These are phyloP conservation scores for Drosophila obscura DNA, from an alignment of 1,140 invertebrate genomes.

Conservation along the genomic window DNA sequence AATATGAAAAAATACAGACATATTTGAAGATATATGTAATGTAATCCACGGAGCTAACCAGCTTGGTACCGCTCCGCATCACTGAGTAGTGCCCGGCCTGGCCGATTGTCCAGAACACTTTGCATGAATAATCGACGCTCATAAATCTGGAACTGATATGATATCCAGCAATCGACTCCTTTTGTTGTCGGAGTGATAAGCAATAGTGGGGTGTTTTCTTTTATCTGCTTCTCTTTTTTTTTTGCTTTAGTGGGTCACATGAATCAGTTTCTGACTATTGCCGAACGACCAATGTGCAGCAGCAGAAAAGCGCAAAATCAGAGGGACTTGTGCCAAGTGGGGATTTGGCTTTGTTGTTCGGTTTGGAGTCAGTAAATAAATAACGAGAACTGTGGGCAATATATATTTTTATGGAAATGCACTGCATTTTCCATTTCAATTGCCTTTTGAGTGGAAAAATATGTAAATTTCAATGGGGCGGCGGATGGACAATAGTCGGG, in stretches of 20 bases:
- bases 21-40: neutral
- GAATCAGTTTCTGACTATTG: slow-evolving; percentile 56
- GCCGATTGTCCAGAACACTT: slow-evolving; percentile 48
- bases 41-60: neutral
- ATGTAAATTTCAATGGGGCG: slow-evolving; percentile 65
- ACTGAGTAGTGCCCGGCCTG: neutral
- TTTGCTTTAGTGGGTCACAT: slow-evolving; percentile 65
- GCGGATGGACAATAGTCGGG: slow-evolving; percentile 54
- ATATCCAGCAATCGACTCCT: slow-evolving; percentile 48
- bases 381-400: slow-evolving; percentile 50
- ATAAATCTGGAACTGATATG: slow-evolving; percentile 56
- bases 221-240: slow-evolving; percentile 13
- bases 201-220: slow-evolving; percentile 29
- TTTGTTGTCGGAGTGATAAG: slow-evolving; percentile 41
- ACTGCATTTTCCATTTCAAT: slow-evolving; percentile 71
- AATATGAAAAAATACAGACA: neutral
- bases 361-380: slow-evolving; percentile 70
- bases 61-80: slow-evolving; percentile 14
- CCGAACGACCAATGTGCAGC: slow-evolving; percentile 22
- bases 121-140: slow-evolving; percentile 60
- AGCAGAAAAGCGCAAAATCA: slow-evolving; percentile 57
- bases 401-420: slow-evolving; percentile 49
- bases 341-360: slow-evolving; percentile 19
- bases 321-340: slow-evolving; percentile 23
- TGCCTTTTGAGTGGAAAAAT: slow-evolving; percentile 79